A percentile compares a stretch with the other conserved stretches of the same genome.
phyloP scores from a whole-genome alignment of 2,888 invertebrate genomes.

The Drosophila silvestris region DNA sequence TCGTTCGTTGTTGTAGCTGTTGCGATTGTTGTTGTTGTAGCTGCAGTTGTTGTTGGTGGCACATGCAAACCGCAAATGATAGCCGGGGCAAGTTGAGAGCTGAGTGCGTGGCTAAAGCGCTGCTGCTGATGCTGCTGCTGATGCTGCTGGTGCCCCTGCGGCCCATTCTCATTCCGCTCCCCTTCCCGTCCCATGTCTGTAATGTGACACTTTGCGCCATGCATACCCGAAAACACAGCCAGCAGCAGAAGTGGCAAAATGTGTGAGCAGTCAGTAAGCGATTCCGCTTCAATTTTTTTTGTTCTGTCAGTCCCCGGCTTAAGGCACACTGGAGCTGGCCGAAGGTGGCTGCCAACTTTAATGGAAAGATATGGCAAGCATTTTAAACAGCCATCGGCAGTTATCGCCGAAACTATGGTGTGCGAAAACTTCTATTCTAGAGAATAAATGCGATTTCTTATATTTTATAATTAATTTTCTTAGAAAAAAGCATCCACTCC shows the following conservation, averaged over 20 bases:
- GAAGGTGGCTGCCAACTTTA: neutral
- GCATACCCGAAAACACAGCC: slow-evolving; percentile 3
- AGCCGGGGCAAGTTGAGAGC: slow-evolving; percentile 41
- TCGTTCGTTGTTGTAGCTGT: slow-evolving; percentile 17
- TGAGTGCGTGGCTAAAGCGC: slow-evolving; percentile 38
- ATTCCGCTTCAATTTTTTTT: slow-evolving; percentile 10
- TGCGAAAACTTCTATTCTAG: neutral
- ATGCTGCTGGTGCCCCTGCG: slow-evolving; percentile 19
- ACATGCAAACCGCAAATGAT: slow-evolving; percentile 68
- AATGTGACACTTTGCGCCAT: slow-evolving; percentile 66
- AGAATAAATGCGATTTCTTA: neutral
- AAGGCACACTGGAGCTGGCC: slow-evolving; percentile 10
- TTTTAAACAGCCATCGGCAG: neutral
- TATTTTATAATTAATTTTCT: neutral
- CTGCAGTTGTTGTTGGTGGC: slow-evolving; percentile 18
- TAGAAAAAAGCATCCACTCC: neutral
- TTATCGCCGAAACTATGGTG: neutral
- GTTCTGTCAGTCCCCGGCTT: slow-evolving; percentile 1
- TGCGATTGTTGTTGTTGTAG: slow-evolving; percentile 5
- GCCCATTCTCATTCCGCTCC: neutral
- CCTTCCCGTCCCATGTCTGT: slow-evolving; percentile 43
- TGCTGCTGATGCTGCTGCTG: slow-evolving; percentile 37
- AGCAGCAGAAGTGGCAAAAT: neutral
- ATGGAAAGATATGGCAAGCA: neutral
- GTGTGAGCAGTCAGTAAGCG: slow-evolving; percentile 4